Base-by-base conservation (phyloP, 2,113 vertebrate genomes). In the Heptranchias perlo region DNA sequence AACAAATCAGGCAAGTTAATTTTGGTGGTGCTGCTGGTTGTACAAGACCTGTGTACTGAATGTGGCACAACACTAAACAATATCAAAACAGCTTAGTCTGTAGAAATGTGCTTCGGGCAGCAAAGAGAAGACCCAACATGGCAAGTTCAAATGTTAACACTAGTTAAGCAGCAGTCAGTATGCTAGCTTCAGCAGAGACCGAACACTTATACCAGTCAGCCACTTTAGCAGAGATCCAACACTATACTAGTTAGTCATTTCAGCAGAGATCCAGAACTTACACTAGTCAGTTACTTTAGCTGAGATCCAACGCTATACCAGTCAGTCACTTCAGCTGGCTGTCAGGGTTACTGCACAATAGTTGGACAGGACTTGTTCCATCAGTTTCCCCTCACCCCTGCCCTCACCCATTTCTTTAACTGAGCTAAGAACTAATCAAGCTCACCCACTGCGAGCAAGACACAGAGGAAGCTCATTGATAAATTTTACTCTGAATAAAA, bases 401-500 rank as follows among this genome's bases (percentile, higher is more conserved):
- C 35, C 69, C n/a, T 16, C 7, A 16, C 2, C 7, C 7, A 31
- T 2, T 52, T 44, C 23, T 52, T 89, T 31, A 25, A 54, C 25
- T 54, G 84, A 87, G 44, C 18, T n/a, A 13, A 61, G 54, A n/a
- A 91, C 35, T n/a, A 39, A 39, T 78, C n/a, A 35, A 78, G 61
- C n/a, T 61, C 35, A n/a, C 58, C n/a, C 11, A 61, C 2, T n/a
- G 6, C 35, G n/a, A 31, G 25, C 3, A 78, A 78, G 35, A 31
- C 31, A 58, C 47, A 61, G 73, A 78, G 87, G 3, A 61, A 91
- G n/a, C 13, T 47, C 11, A 44, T 61, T 76, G 35, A 11, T 21
- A 28, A 54, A 35, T 39, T 62, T 86, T n/a, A 82, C 23, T 64
- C 14, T 35, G 35, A 44, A 97, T 96, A 96, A 44, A 7, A 96